Evolutionary conservation across 2,797 vertebrate genomes (phyloP).

Genomic region (Cyprinodon diabolis): DNA sequence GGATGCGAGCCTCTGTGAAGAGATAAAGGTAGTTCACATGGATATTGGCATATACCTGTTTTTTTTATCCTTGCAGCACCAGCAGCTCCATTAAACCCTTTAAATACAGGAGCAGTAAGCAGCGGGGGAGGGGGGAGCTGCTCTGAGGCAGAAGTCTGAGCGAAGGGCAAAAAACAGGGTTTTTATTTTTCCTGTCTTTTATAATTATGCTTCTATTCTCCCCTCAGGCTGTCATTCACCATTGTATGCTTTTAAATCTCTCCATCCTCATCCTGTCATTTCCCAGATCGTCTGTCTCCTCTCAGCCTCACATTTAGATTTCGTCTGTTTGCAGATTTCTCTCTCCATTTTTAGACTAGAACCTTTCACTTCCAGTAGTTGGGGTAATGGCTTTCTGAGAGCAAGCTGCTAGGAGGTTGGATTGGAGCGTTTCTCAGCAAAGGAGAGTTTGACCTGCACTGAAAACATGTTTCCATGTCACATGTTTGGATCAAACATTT

Average conservation of each 20-base stretch:
- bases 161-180: slow-evolving; percentile 12
- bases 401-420: slow-evolving; percentile 3
- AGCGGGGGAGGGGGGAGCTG: background rate
- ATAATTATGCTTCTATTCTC: slow-evolving; percentile 44
- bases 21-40: slow-evolving; percentile 18
- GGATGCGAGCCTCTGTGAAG: slow-evolving; percentile 10
- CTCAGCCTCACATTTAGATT: slow-evolving; percentile 30
- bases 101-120: slow-evolving; percentile 2
- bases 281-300: slow-evolving; percentile 35
- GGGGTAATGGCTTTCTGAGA: slow-evolving; percentile 30
- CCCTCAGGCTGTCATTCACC: slow-evolving; percentile 36
- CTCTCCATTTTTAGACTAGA: slow-evolving; percentile 30
- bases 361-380: slow-evolving; percentile 20
- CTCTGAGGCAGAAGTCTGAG: background rate
- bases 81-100: slow-evolving; percentile 8
- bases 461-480: background rate
- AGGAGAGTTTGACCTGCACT: background rate
- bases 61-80: background rate
- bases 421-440: slow-evolving; percentile 11
- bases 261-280: slow-evolving; percentile 46
- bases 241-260: slow-evolving; percentile 31
- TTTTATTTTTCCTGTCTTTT: slow-evolving; percentile 9
- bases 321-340: slow-evolving; percentile 46
- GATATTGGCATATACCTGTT: slow-evolving; percentile 3
- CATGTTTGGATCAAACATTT: background rate